phyloP scores from a whole-genome alignment of 2,113 vertebrate genomes.

The Pteruthius melanotis region DNA sequence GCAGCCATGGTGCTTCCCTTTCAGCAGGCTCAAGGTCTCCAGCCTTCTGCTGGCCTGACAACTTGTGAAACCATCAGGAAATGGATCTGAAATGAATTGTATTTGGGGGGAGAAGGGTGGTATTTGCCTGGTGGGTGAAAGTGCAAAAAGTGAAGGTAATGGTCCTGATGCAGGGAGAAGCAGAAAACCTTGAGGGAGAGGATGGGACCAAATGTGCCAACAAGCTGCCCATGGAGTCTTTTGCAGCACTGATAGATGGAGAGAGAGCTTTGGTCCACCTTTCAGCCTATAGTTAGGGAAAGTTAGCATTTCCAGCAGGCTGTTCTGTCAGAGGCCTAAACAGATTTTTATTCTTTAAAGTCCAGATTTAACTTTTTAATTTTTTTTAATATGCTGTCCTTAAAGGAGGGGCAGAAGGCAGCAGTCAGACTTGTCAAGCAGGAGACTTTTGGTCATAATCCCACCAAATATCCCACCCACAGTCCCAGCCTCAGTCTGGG shows the following conservation, averaged over 20 bases:
- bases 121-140: not conserved
- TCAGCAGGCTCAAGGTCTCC: not conserved
- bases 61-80: not conserved
- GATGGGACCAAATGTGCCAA: fast-evolving
- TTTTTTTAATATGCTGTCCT: not conserved
- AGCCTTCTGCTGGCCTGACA: not conserved
- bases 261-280: not conserved
- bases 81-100: not conserved
- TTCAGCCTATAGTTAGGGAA: not conserved
- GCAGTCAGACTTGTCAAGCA: not conserved
- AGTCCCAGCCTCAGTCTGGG: not conserved
- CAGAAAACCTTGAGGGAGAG: not conserved
- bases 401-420: not conserved
- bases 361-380: not conserved
- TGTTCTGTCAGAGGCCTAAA: not conserved
- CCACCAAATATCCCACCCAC: too few species aligned
- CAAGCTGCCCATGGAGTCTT: not conserved
- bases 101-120: not conserved
- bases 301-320: not conserved
- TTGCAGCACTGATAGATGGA: not conserved
- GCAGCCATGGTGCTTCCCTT: not conserved
- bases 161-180: not conserved
- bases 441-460: not conserved
- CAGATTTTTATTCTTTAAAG: not conserved
- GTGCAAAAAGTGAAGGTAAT: not conserved